These are phyloP conservation scores for Heliornis fulica DNA, from an alignment of 2,113 vertebrate genomes.

Conservation along the genomic window DNA sequence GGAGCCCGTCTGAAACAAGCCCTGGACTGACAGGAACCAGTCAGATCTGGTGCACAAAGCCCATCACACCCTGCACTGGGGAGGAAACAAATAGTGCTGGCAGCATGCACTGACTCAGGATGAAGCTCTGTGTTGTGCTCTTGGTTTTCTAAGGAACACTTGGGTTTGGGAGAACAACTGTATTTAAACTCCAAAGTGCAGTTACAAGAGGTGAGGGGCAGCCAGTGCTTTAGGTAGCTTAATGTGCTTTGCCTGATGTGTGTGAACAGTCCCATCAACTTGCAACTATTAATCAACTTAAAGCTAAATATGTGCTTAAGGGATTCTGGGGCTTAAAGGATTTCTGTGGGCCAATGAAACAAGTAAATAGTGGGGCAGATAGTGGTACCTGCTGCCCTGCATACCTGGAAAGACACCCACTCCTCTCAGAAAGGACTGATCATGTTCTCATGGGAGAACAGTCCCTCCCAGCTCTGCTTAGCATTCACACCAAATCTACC, in stretches of 20 bases:
- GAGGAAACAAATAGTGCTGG: neutral
- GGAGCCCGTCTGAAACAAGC: fast-evolving
- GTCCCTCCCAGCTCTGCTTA: neutral
- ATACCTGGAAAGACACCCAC: neutral
- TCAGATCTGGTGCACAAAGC: neutral
- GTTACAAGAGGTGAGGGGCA: neutral
- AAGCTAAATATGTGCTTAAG: neutral
- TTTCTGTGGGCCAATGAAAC: neutral
- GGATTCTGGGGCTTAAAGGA: neutral
- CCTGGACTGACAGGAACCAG: neutral
- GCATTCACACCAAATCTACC: neutral
- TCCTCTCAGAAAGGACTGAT: neutral
- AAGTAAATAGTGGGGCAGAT: neutral
- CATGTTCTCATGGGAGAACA: neutral
- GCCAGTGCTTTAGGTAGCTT: neutral
- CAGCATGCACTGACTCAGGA: neutral
- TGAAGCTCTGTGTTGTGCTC: neutral
- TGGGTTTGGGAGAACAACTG: neutral
- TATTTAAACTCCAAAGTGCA: neutral
- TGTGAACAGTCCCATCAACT: neutral
- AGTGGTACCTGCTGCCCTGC: neutral
- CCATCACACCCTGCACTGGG: neutral
- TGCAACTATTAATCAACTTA: neutral
- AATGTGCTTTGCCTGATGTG: neutral
- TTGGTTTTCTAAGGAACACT: neutral